Conservation (phyloP, 2,888 invertebrate genomes). For the Synanthedon tipuliformis region DNA sequence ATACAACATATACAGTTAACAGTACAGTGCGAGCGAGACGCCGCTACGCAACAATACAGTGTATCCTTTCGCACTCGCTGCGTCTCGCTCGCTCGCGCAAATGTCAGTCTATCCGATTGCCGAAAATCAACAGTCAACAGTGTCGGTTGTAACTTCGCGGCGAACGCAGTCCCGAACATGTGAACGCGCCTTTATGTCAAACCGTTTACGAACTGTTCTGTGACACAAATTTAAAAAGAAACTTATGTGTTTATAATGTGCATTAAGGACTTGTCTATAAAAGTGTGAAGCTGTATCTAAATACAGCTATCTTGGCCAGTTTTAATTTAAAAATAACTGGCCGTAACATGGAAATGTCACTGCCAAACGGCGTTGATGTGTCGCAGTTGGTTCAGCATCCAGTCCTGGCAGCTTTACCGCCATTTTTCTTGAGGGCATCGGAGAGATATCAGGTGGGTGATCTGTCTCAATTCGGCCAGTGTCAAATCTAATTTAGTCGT, state of each 20-base stretch:
- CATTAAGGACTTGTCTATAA: conserved; percentile 3
- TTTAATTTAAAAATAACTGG: not conserved
- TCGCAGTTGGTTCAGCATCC: conserved; percentile 88
- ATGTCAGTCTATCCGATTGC: conserved; percentile 37
- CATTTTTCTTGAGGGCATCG: conserved; percentile 88
- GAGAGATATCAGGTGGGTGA: conserved; percentile 84
- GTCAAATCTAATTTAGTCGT: no score
- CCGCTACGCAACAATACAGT: conserved; percentile 48
- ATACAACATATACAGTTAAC: conserved; percentile 70
- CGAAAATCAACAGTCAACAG: conserved; percentile 67
- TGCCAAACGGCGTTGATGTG: conserved; percentile 88
- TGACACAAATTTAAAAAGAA: not conserved
- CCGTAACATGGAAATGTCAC: conserved; percentile 74
- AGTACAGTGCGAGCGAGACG: conserved; percentile 48
- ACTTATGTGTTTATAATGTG: conserved; percentile 4
- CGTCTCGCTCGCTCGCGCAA: conserved; percentile 40
- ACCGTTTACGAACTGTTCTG: not conserved
- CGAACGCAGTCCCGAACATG: conserved; percentile 21
- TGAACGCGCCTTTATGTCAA: conserved; percentile 2
- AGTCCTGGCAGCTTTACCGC: conserved; percentile 84
- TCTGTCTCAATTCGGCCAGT: no score
- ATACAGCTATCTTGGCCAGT: conserved; percentile 11
- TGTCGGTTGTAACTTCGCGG: conserved; percentile 45
- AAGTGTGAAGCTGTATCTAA: conserved; percentile 11
- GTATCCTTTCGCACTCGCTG: conserved; percentile 50